A percentile compares a stretch with the other conserved stretches of the same genome.
These are phyloP conservation scores for Hylia prasina DNA, from an alignment of 2,113 vertebrate species.

Conservation along the genomic window DNA sequence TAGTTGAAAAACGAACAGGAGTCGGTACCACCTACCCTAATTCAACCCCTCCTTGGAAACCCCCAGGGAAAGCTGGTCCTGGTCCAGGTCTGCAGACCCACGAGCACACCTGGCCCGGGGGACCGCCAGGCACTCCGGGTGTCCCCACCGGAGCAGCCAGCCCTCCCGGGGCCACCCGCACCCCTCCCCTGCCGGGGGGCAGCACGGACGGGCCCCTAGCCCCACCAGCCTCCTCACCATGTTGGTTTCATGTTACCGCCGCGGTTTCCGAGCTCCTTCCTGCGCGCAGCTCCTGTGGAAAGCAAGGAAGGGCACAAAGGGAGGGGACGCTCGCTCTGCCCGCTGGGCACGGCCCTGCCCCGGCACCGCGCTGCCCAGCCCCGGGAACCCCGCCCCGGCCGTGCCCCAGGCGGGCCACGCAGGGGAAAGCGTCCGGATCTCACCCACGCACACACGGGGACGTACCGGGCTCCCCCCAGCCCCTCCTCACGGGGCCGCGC, in stretches of 20 bases:
- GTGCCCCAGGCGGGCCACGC: neutral
- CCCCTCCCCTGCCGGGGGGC: neutral
- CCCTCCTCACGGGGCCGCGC: neutral
- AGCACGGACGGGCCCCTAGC: neutral
- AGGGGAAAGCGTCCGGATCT: no score
- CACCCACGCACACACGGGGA: neutral
- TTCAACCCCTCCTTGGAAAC: neutral
- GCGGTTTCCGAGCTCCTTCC: neutral
- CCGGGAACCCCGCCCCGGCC: neutral
- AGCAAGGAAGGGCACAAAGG: neutral
- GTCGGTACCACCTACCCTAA: neutral
- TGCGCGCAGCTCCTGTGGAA: neutral
- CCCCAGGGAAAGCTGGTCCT: neutral
- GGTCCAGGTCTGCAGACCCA: neutral
- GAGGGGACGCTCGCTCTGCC: neutral
- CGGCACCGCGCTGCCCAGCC: neutral
- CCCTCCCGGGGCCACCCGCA: neutral
- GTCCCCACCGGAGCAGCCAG: neutral
- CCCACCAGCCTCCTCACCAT: slow-evolving; percentile 42
- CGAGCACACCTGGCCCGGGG: fast-evolving
- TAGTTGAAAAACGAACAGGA: neutral
- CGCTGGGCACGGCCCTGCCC: neutral
- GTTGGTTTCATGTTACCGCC: neutral
- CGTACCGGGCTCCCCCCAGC: no score
- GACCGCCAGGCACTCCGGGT: neutral